phyloP scores from a whole-genome alignment of 2,797 vertebrate species.

The Cetoscarus ocellatus region DNA sequence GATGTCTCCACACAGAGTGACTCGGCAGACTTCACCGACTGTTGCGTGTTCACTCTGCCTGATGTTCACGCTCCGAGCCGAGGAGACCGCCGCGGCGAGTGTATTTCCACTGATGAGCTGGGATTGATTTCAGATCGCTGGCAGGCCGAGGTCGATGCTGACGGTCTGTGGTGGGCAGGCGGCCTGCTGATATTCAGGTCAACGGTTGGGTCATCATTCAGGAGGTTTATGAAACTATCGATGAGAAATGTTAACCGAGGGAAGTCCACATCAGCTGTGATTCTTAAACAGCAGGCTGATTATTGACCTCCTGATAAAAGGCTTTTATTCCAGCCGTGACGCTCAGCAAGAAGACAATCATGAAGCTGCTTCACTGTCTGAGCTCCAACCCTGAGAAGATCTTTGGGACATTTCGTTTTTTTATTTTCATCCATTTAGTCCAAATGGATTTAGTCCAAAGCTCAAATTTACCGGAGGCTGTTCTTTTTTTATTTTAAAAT shows the following conservation, averaged over 20 bases:
- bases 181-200: conserved; percentile 30
- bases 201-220: conserved; percentile 16
- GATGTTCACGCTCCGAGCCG: conserved; percentile 8
- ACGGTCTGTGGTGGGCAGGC: conserved; percentile 32
- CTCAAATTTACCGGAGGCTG: too few species aligned
- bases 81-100: neutral
- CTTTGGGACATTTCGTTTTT: too few species aligned
- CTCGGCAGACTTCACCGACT: too few species aligned
- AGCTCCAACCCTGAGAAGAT: too few species aligned
- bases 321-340: neutral
- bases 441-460: too few species aligned
- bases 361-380: too few species aligned
- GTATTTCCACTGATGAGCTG: conserved; percentile 50
- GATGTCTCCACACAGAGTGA: too few species aligned
- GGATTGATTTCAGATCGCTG: conserved; percentile 53
- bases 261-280: neutral
- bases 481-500: too few species aligned
- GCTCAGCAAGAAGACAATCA: too few species aligned
- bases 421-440: too few species aligned
- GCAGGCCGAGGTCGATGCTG: conserved; percentile 27
- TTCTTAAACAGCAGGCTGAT: neutral
- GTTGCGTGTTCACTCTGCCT: neutral
- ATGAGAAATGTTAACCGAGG: neutral
- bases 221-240: conserved; percentile 37
- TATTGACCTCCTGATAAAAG: neutral